A percentile compares a stretch with the other conserved stretches of the same genome.
phyloP scores from a whole-genome alignment of 2,888 invertebrate species.

The Hypomecis atomaria region DNA sequence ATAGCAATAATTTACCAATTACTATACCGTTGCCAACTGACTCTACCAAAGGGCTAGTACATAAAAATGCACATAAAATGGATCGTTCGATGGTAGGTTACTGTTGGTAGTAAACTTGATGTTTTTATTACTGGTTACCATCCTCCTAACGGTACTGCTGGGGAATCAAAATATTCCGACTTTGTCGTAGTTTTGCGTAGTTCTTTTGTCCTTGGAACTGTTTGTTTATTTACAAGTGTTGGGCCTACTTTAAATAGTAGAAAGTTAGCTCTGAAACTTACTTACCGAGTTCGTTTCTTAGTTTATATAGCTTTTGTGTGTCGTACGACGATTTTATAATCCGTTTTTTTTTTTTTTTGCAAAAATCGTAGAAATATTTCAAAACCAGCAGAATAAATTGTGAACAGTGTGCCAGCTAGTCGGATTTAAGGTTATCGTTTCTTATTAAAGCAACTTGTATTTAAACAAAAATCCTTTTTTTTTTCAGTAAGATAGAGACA shows the following conservation, averaged over 20 bases:
- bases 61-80: conserved; percentile 30
- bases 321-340: too few species aligned
- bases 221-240: conserved; percentile 2
- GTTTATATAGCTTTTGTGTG: too few species aligned
- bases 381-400: too few species aligned
- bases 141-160: conserved; percentile 22
- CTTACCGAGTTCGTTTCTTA: too few species aligned
- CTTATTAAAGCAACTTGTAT: too few species aligned
- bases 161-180: conserved; percentile 23
- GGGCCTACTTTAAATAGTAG: background rate
- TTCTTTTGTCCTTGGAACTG: background rate
- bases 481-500: too few species aligned
- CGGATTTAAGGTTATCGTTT: too few species aligned
- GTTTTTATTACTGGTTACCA: conserved; percentile 33
- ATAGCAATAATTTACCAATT: background rate
- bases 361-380: too few species aligned
- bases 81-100: conserved; percentile 25
- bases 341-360: too few species aligned
- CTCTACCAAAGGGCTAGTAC: conserved; percentile 27
- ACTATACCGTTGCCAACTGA: conserved; percentile 11
- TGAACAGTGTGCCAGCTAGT: too few species aligned
- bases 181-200: conserved; percentile 8
- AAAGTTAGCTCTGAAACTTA: too few species aligned
- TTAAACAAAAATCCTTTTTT: too few species aligned
- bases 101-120: conserved; percentile 26